Base-by-base conservation (phyloP, 2,888 invertebrate species). In the Nematopogon swammerdamellus region DNA sequence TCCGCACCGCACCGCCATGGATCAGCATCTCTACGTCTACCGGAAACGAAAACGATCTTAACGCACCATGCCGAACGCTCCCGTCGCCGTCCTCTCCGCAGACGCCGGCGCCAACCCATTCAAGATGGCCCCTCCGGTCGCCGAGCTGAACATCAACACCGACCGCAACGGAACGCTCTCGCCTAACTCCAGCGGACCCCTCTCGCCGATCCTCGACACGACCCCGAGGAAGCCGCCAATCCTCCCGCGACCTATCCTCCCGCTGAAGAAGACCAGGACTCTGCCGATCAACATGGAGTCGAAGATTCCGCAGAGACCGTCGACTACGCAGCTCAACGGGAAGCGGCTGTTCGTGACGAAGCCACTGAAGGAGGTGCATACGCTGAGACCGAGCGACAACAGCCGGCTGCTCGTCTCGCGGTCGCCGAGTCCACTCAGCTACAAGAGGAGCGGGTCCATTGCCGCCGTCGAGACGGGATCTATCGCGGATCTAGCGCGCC, bases 391-490 rank as follows among this genome's bases (percentile, higher is more conserved):
- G 52, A 43, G 11, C 51, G 4, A 49, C 45, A 25, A 49, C 19
- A 20, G 19, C 14, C 18, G 44, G 14, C 29, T 25, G 29, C 53
- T 72, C 47, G 60, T 66, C 16, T 67, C 62, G 49, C 67, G 72
- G 10, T 68, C 80, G 29, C 65, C 70, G 2, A 80, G 73, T 58
- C 77, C 76, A 17, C 11, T 14, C 14, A 63, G 65, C 17, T 75
- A 70, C 50, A 69, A 64, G 57, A 68, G 76, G 53, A 79, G 72
- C 57, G 64, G 58, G 54, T 76, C 79, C 6, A 59, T 65, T 18
- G 63, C 67, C 48, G 70, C 72, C 6, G 74, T 80, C 17, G 80
- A 80, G 60, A 79, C 72, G 25, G 80, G 80, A 18, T 77, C 77
- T 3, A 80, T 80, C 53, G 71, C 77, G 48, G 80, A 80, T 57